Percentiles rank a stretch among this genome's conserved stretches.
Conservation (phyloP, 1,140 invertebrate species). For the Rhagoletis pomonella region DNA sequence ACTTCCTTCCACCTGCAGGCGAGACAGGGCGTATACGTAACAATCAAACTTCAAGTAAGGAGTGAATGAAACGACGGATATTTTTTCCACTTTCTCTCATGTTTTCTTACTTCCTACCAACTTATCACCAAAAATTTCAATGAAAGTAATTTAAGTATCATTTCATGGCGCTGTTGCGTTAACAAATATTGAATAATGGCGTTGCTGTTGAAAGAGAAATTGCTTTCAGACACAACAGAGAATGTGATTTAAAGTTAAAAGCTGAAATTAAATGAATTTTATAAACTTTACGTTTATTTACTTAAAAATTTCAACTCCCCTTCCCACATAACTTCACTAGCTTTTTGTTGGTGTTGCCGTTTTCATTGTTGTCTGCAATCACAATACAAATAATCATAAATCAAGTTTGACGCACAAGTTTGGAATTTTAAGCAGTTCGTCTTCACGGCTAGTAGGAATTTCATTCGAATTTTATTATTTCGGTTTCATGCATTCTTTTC, state of each 20-base stretch:
- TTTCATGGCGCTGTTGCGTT: neutral
- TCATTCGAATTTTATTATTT: neutral
- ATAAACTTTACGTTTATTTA: conserved; percentile 5
- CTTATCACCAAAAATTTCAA: neutral
- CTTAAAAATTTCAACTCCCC: neutral
- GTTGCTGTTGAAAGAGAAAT: neutral
- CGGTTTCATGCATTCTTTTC: too few species aligned
- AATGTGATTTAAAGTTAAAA: conserved; percentile 37
- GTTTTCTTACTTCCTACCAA: neutral
- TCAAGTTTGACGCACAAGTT: conserved; percentile 25
- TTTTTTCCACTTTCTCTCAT: neutral
- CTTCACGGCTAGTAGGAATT: neutral
- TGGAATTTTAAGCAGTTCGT: neutral
- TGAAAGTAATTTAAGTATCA: neutral
- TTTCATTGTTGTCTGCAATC: conserved; percentile 39
- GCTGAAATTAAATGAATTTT: conserved; percentile 38
- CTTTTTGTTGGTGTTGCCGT: neutral
- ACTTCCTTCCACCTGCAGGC: neutral
- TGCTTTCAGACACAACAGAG: neutral
- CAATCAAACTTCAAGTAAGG: neutral
- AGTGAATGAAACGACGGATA: neutral
- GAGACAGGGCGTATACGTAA: conserved; percentile 11
- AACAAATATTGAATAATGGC: neutral
- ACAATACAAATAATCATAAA: conserved; percentile 48
- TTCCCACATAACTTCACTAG: neutral